Conservation (phyloP, 2,797 vertebrate species). For the Hybognathus amarus region DNA sequence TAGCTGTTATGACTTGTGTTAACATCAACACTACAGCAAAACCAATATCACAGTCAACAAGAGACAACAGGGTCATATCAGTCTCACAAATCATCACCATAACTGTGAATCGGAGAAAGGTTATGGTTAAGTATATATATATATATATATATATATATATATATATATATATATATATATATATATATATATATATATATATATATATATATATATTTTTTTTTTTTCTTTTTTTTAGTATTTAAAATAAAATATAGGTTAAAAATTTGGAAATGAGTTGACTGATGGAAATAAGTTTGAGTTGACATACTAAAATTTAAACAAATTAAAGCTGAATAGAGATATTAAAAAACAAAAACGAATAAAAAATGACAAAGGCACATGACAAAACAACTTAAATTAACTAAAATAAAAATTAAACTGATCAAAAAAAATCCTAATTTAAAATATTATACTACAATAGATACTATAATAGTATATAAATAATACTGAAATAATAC, state of each 20-base stretch:
- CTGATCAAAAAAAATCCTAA: neutral
- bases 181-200: too few relatives aligned
- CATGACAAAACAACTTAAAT: neutral
- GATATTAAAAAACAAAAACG: neutral
- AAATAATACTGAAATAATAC: neutral
- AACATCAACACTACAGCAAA: neutral
- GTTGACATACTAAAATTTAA: neutral
- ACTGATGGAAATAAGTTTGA: neutral
- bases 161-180: too few relatives aligned
- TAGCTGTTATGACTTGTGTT: slow-evolving; percentile 19
- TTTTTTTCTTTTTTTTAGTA: neutral
- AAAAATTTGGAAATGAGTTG: neutral
- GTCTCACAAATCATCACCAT: neutral
- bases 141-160: too few relatives aligned
- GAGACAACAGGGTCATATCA: neutral
- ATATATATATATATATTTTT: too few relatives aligned
- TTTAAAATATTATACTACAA: neutral
- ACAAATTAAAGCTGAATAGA: neutral
- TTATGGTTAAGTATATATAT: neutral
- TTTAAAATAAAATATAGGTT: neutral
- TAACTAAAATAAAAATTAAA: neutral
- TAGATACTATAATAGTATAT: neutral
- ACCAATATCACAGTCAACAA: neutral
- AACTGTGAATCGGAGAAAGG: neutral
- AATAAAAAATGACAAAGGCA: neutral